These are phyloP conservation scores for Siderastrea radians DNA, from an alignment of 92 coral and sea anemone species.

Conservation along the genomic window DNA sequence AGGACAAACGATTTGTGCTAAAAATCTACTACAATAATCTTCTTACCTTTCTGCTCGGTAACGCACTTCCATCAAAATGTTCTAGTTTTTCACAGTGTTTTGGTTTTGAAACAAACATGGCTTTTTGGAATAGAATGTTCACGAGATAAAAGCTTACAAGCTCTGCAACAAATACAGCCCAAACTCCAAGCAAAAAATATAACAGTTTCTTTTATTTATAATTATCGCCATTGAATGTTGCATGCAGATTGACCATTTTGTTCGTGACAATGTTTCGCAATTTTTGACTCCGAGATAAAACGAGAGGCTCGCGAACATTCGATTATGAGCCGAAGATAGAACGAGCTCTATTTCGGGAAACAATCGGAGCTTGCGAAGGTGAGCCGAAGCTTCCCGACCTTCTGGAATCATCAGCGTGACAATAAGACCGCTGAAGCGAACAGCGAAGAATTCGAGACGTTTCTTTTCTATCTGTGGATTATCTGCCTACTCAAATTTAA, in stretches of 20 bases:
- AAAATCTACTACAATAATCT: no score
- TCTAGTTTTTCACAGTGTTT: background rate
- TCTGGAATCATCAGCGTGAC: constrained; percentile 47
- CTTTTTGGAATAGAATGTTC: background rate
- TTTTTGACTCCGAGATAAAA: constrained; percentile 7
- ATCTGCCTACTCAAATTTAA: constrained; percentile 2
- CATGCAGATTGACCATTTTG: constrained; percentile 1
- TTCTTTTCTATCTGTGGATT: constrained; percentile 19
- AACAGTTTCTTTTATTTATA: constrained; percentile 19
- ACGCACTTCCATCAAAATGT: background rate
- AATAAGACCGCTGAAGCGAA: constrained; percentile 27
- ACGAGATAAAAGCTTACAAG: background rate
- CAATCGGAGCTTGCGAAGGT: constrained; percentile 38
- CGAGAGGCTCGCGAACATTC: constrained; percentile 54
- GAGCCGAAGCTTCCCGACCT: constrained; percentile 44
- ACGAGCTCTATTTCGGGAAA: constrained; percentile 28
- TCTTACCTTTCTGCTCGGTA: background rate
- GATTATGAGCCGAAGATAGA: constrained; percentile 26
- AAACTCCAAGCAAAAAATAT: background rate
- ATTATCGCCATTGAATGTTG: background rate
- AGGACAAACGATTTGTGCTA: no score
- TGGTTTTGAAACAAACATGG: background rate
- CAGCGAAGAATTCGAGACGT: constrained; percentile 20
- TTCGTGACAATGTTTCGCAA: constrained; percentile 58
- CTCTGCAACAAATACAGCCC: background rate